Evolutionary conservation across 2,888 invertebrate species (phyloP).

Genomic region (Thymelicus acteon): DNA sequence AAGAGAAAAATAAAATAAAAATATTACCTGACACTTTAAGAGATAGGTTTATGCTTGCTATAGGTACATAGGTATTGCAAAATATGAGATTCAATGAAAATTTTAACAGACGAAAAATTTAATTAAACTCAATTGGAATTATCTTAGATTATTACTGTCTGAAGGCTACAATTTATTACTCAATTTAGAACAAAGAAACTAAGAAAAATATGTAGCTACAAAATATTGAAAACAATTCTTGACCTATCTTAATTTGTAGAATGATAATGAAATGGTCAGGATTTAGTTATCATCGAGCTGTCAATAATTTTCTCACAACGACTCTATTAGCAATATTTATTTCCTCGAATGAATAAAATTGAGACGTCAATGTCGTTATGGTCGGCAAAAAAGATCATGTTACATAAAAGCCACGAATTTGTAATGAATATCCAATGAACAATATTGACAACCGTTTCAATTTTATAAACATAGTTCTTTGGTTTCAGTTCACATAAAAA

Average conservation of each 20-base stretch:
- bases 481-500: neutral
- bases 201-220: neutral
- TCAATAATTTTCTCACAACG: constrained; percentile 64
- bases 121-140: neutral
- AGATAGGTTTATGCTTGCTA: no score
- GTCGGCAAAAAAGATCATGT: constrained; percentile 74
- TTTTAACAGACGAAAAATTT: no score
- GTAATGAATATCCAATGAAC: constrained; percentile 57
- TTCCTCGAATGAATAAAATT: constrained; percentile 80
- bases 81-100: no score
- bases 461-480: neutral
- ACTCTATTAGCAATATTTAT: constrained; percentile 68
- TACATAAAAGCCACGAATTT: constrained; percentile 49
- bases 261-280: constrained; percentile 63
- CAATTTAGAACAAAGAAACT: neutral
- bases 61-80: no score
- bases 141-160: no score
- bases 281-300: constrained; percentile 55
- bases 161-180: neutral
- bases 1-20: no score
- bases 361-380: constrained; percentile 78
- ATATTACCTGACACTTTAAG: no score
- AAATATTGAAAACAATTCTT: constrained; percentile 46
- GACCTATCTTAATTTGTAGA: constrained; percentile 73
- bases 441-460: neutral